Evolutionary conservation across 2,888 invertebrate species (phyloP).

Genomic region (Erebia ligea): DNA sequence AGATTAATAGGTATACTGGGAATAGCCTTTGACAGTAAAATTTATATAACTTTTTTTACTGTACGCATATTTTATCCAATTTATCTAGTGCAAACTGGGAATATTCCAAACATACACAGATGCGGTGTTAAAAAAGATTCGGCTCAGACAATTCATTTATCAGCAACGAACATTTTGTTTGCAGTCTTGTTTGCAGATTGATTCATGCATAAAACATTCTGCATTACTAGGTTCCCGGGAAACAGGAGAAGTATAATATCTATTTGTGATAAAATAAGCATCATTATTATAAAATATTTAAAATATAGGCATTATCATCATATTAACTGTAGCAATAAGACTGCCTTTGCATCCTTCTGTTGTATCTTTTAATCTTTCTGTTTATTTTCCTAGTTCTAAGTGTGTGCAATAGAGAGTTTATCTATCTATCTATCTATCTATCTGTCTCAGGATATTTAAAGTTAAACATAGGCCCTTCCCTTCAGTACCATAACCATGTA

Average conservation of each 20-base stretch:
- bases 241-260: conserved; percentile 1
- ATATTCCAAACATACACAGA: conserved; percentile 33
- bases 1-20: no score
- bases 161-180: conserved; percentile 37
- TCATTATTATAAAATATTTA: not conserved
- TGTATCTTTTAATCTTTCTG: no score
- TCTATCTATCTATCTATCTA: no score
- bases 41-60: conserved; percentile 15
- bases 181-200: conserved; percentile 39
- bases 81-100: conserved; percentile 34
- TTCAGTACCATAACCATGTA: no score
- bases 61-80: conserved; percentile 35
- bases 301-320: not conserved
- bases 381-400: no score
- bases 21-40: conserved; percentile 5
- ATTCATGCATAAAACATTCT: conserved; percentile 41
- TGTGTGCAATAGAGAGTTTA: no score
- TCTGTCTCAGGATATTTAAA: no score
- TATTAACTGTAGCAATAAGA: no score
- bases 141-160: conserved; percentile 38
- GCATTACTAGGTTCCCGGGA: conserved; percentile 32
- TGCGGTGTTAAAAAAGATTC: conserved; percentile 33
- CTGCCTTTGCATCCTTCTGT: no score
- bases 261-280: conserved; percentile 12
- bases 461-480: no score